A percentile compares a stretch with the other conserved stretches of the same genome.
These are phyloP conservation scores for Pelochelys cantorii DNA, from an alignment of 2,797 vertebrate genomes.

Conservation along the genomic window DNA sequence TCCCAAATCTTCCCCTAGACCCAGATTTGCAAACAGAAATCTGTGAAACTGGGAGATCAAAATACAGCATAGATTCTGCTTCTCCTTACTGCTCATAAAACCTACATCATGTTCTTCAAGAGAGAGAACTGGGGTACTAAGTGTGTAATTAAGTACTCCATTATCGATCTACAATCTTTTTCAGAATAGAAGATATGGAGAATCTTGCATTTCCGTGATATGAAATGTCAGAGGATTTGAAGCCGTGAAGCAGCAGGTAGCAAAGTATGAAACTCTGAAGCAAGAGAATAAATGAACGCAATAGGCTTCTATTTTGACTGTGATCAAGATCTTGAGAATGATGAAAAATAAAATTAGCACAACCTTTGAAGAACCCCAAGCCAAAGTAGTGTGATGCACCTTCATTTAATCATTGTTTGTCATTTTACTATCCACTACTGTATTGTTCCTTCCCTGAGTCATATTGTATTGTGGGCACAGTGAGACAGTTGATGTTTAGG, in stretches of 20 bases:
- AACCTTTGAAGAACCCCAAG: constrained; percentile 19
- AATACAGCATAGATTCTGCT: constrained; percentile 5
- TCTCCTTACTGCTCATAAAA: background rate
- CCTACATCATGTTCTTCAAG: background rate
- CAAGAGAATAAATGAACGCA: background rate
- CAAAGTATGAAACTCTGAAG: constrained; percentile 2
- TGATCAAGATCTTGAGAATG: constrained; percentile 30
- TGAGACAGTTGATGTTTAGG: background rate
- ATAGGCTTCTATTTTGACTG: background rate
- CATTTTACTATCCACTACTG: constrained; percentile 11
- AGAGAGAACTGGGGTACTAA: background rate
- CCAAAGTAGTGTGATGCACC: background rate
- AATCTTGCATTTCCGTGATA: background rate
- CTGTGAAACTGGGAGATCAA: constrained; percentile 4
- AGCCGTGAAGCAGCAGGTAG: constrained; percentile 32
- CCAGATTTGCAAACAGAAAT: background rate
- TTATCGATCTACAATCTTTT: background rate
- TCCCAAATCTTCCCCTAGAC: constrained; percentile 6
- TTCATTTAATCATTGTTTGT: constrained; percentile 39
- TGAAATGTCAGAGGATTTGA: constrained; percentile 26
- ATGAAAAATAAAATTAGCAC: constrained; percentile 33
- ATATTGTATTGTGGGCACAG: background rate
- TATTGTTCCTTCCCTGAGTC: constrained; percentile 22
- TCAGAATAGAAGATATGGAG: constrained; percentile 7
- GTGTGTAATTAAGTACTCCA: constrained; percentile 2